phyloP scores from a whole-genome alignment of 2,797 vertebrate species.

The Muscicapa comitata region DNA sequence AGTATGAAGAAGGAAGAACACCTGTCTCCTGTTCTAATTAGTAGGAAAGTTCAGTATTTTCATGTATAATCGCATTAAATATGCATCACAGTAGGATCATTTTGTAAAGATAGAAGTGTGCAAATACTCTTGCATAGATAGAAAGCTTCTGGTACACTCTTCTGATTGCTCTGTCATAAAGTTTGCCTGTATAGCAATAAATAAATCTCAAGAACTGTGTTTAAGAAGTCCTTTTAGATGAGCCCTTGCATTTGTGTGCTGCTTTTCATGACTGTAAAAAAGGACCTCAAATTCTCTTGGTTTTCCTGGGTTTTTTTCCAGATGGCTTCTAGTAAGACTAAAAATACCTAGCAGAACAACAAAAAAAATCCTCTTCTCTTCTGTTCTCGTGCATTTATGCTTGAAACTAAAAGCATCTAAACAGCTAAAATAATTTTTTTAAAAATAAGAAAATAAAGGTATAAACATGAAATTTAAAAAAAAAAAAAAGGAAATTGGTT shows the following conservation, averaged over 20 bases:
- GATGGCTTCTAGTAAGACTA: not conserved
- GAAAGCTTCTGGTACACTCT: not conserved
- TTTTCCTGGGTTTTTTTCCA: not conserved
- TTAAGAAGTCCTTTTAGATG: not conserved
- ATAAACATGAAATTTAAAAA: not conserved
- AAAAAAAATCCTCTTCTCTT: not conserved
- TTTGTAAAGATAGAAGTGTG: not conserved
- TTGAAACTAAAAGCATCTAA: not conserved
- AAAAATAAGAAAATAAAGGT: not conserved
- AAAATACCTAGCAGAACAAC: not conserved
- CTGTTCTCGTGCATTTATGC: not conserved
- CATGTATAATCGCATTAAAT: not conserved
- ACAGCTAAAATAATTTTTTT: not conserved
- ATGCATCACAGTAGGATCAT: not conserved
- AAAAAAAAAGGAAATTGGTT: fast-evolving
- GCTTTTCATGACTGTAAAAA: not conserved
- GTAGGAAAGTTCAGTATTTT: not conserved
- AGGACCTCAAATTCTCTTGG: not conserved
- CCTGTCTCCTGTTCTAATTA: not conserved
- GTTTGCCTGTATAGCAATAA: not conserved
- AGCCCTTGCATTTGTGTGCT: not conserved
- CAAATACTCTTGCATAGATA: not conserved
- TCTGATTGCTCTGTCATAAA: not conserved
- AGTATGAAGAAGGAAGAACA: not conserved
- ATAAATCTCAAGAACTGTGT: not conserved